Evolutionary conservation across 2,113 vertebrate species (phyloP).

Genomic region (Dromas ardeola): DNA sequence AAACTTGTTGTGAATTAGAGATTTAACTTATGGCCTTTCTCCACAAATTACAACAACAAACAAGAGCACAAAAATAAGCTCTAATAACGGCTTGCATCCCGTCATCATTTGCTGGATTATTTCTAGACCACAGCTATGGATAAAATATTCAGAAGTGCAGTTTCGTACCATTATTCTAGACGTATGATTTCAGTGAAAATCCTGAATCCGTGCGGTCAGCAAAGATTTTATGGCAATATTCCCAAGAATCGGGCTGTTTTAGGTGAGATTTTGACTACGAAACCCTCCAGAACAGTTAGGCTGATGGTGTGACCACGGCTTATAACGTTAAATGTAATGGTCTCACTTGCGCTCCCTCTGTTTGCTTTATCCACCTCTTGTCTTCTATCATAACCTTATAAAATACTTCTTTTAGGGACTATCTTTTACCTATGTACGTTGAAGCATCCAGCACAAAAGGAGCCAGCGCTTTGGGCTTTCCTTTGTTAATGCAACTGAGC

Average conservation of each 20-base stretch:
- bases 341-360: not conserved
- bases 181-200: not conserved
- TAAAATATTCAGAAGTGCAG: not conserved
- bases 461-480: not conserved
- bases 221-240: not conserved
- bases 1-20: conserved; percentile 65
- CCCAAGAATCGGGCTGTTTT: not conserved
- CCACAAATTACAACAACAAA: conserved; percentile 67
- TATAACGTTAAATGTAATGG: not conserved
- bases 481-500: not conserved
- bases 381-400: not conserved
- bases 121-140: conserved; percentile 12
- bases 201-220: not conserved
- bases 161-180: not conserved
- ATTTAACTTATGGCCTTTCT: conserved; percentile 69
- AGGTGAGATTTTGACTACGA: not conserved
- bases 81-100: conserved; percentile 41
- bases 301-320: not conserved
- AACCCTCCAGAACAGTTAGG: not conserved
- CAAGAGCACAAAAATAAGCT: conserved; percentile 42
- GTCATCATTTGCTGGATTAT: conserved; percentile 36
- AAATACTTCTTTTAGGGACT: not conserved
- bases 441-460: not conserved
- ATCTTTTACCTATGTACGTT: not conserved
- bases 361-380: not conserved